phyloP scores from a whole-genome alignment of 2,113 vertebrate species.

The Seriola rivoliana region DNA sequence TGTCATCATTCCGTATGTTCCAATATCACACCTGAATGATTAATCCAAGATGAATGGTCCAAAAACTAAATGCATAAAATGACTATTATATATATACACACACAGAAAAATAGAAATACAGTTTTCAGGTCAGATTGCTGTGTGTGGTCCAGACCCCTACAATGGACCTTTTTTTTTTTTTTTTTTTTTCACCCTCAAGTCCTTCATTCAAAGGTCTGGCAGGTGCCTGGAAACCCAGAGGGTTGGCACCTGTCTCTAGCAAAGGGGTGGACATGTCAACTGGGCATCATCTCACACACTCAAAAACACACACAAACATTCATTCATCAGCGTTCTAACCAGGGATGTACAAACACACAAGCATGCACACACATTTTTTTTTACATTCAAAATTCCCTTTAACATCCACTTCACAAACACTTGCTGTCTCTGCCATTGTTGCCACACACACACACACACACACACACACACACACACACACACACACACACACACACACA shows the following conservation, averaged over 20 bases:
- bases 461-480: neutral
- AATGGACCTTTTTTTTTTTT: neutral
- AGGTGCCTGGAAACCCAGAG: neutral
- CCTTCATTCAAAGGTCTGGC: constrained; percentile 9
- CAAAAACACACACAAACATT: neutral
- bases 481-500: too few relatives aligned
- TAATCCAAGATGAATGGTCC: too few relatives aligned
- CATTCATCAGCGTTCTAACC: neutral
- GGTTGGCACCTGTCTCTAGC: constrained; percentile 15
- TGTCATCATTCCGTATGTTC: too few relatives aligned
- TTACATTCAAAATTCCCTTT: neutral
- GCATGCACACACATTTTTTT: neutral
- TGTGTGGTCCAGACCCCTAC: neutral
- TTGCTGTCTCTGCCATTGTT: neutral
- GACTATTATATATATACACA: too few relatives aligned
- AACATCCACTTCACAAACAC: constrained; percentile 6
- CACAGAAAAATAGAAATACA: too few relatives aligned
- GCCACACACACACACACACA: neutral
- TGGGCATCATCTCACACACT: constrained; percentile 16
- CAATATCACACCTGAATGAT: too few relatives aligned
- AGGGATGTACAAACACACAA: constrained; percentile 11
- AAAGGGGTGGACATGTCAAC: neutral
- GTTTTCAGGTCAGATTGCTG: neutral
- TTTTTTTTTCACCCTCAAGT: neutral
- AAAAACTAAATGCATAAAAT: too few relatives aligned